Base-by-base conservation (phyloP, 2,888 invertebrate species). In the Octonoba sinensis region DNA sequence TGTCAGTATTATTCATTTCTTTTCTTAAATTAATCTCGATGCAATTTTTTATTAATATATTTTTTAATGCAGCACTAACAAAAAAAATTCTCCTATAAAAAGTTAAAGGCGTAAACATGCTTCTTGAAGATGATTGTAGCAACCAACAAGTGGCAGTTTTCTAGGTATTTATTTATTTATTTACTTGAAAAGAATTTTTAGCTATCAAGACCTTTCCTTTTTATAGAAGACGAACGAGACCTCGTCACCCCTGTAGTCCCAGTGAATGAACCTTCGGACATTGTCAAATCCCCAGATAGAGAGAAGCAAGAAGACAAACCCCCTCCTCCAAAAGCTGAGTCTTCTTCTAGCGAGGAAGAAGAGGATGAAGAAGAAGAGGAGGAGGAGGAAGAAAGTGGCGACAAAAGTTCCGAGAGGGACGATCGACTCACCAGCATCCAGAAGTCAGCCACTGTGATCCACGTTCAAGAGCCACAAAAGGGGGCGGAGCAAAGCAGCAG, bases 341-440 rank as follows among this genome's bases (percentile, higher is more conserved):
- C 70, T 16, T 59, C 70, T 18, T 64, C 69, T 0, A 49, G 49
- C 92, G 87, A 16, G 11, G 36, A 36, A 22, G 62, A 62, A 92
- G 92, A 2, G 88, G 62, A 87, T 86, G 62, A 87, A 85, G 51
- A 83, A 22, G 84, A 84, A 64, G 85, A 85, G 12, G 85, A 87
- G 27, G 79, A 83, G 12, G 85, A 86, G 13, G 85, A 85, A 27
- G 83, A 81, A 27, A 76, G 84, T 11, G 70, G 79, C 12, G 64
- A 81, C 3, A 66, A 78, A 20, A 83, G 83, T 6, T 78, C 51
- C 84, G 81, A 89, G 22, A 82, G 82, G 11, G 81, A 60, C 84
- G 79, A 89, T 15, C 27, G 64, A 16, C 57, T 77, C 46, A 86
- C 85, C 64, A 64, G 86, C 22, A 71, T 83, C 2, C 83, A 83